These are phyloP conservation scores for Lota lota DNA, from an alignment of 2,113 vertebrate species.

Conservation along the genomic window DNA sequence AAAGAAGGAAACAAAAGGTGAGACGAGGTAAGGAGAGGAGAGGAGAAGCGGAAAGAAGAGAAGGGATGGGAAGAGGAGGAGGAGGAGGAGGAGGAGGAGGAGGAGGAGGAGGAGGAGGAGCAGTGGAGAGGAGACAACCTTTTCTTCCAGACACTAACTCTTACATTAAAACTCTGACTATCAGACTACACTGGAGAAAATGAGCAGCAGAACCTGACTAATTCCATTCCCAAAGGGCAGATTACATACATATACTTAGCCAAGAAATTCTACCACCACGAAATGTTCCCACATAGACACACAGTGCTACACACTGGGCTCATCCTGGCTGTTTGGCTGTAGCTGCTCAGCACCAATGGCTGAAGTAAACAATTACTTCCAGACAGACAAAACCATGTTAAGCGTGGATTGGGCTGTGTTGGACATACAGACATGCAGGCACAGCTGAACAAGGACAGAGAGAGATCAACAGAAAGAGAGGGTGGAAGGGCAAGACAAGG, in stretches of 20 bases:
- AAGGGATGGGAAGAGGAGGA: background rate
- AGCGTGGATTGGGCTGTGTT: background rate
- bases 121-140: too few species aligned
- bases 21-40: background rate
- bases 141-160: slow-evolving; percentile 17
- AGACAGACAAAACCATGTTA: slow-evolving; percentile 39
- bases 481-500: slow-evolving; percentile 13
- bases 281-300: background rate
- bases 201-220: slow-evolving; percentile 46
- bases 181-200: slow-evolving; percentile 34
- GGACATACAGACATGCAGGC: background rate
- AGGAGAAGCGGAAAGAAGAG: background rate
- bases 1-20: background rate
- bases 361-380: slow-evolving; percentile 42
- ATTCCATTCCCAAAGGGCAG: slow-evolving; percentile 25
- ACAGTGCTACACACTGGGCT: slow-evolving; percentile 22
- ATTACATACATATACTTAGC: slow-evolving; percentile 13
- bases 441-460: slow-evolving; percentile 26
- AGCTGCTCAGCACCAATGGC: slow-evolving; percentile 24
- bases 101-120: too few species aligned
- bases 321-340: slow-evolving; percentile 18
- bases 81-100: background rate
- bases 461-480: slow-evolving; percentile 22
- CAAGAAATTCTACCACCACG: slow-evolving; percentile 10
- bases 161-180: slow-evolving; percentile 46